Conservation (phyloP, 2,888 invertebrate species). For the Heteromurus nitidus region DNA sequence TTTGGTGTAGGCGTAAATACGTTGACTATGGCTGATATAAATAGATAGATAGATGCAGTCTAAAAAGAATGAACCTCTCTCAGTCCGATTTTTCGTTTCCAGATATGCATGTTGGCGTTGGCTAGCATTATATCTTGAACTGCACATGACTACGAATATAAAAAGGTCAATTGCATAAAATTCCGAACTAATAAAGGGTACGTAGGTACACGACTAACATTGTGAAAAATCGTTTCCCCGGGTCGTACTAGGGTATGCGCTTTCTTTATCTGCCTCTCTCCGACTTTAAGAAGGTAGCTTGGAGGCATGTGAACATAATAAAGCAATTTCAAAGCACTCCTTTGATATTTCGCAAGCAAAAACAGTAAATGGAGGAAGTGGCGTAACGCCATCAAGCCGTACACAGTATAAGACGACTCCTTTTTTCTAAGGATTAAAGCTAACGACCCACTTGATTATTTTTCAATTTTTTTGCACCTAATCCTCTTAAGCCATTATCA, state of each 20-base stretch:
- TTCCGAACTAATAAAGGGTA: background rate
- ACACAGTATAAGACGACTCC: background rate
- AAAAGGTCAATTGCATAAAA: background rate
- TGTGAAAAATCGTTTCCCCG: no score
- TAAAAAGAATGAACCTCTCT: no score
- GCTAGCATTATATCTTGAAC: background rate
- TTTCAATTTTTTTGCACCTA: constrained; percentile 68
- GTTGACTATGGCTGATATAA: no score
- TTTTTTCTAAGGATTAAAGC: constrained; percentile 55
- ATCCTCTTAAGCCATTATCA: constrained; percentile 65
- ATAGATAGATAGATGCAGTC: no score
- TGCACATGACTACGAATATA: background rate
- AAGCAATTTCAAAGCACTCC: background rate
- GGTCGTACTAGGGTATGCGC: no score
- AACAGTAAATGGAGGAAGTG: background rate
- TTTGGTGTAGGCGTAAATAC: no score
- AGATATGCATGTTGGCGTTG: background rate
- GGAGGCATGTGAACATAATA: background rate
- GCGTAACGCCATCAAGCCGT: background rate
- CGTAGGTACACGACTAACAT: no score
- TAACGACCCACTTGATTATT: constrained; percentile 68
- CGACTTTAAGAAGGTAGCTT: background rate
- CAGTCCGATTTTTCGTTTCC: no score
- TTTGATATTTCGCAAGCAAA: background rate
- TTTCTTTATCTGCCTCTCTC: no score